Evolutionary conservation across 2,797 vertebrate species (phyloP), one percentile per base, ranked within the genome.

Genomic region (Furcifer pardalis): DNA sequence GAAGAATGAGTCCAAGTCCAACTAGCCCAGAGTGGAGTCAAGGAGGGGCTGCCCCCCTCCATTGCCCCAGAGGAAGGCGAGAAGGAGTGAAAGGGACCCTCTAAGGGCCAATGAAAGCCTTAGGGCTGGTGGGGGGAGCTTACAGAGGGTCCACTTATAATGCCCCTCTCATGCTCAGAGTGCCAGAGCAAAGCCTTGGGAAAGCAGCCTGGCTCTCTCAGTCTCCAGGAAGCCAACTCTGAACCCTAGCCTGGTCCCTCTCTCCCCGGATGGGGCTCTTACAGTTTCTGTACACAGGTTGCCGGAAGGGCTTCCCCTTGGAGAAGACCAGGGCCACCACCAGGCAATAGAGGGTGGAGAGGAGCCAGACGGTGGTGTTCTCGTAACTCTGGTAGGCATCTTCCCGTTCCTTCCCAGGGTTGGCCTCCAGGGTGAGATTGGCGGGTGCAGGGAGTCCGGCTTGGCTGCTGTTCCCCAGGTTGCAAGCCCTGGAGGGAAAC

Each of bases 261-360:
- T 12, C 1, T 7, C 30, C 7, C 23, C 13, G 1, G 10, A 35
- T 56, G 10, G 17, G 21, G 44, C 90, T 92, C 96, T 97, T 91
- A 97, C 96, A 95, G 89, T 97, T 97, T 66, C 81, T 96, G 83
- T 96, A 96, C 52, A 95, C 88, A 1, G 96, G 96, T 77, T 96
- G 93, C 87, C 96, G 92, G 87, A 97, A 97, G 8, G 96, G 96
- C 68, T 91, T 96, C 89, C 96, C 96, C 92, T 96, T 97, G 63
- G 96, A 96, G 93, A 97, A 96, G 77, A 95, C 92, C 72, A 97
- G 69, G 42, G 96, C 96, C 79, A 96, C 90, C 1, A 92, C 88
- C 68, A 97, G 94, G 82, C 95, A 96, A 77, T 95, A 95, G 92
- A 96, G 86, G 77, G 96, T 96, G 87, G 95, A 95, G 8, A 97